Base-by-base conservation (phyloP, 2,888 invertebrate genomes). In the Agriopis aurantiaria region DNA sequence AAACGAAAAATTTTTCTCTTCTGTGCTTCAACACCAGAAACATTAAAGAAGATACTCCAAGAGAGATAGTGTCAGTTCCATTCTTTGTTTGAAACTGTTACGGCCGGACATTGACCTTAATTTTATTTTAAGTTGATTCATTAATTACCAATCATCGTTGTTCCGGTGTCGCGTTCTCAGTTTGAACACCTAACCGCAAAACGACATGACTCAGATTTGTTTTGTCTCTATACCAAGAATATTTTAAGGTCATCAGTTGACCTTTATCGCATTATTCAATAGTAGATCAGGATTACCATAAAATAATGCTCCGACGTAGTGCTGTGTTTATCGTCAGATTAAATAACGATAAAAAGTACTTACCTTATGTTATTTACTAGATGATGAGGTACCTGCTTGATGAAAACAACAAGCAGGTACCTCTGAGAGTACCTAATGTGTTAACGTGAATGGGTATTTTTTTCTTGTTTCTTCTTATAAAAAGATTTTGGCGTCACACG, bases 151-250 rank as follows among this genome's bases (percentile, higher is more conserved):
- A 60, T 1, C 2, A 60, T 49, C 14, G 33, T 60, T 9, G 40
- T 49, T 60, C 60, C 60, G 60, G 60, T 41, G 8, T 49, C 49
- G 12, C 14, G 60, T 9, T 49, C 60, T 49, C 14, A 5, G 41
- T 59, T 48, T 49, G 40, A 60, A 33, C 14, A 41, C n/a, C 43
- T 43, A 51, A 60, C 60, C 49, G 6, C 60, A 60, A 60, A 12
- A 12, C 7, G 10, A 60, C 5, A 8, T 49, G 48, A 40, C 59
- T 46, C 46, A 40, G 33, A 48, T 14, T n/a, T 46, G 33, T 45
- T 10, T 41, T 57, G 40, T 9, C n/a, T 56, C 8, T 56, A 12
- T 40, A 53, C 33, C 55, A 40, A 40, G 11, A 40, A 8, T 0
- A 12, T 40, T 8, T 40, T 23, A 23, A 55, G 55, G 55, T 55